These are phyloP conservation scores for Rhyacichthys aspro DNA, from an alignment of 2,797 vertebrate genomes.

Conservation along the genomic window DNA sequence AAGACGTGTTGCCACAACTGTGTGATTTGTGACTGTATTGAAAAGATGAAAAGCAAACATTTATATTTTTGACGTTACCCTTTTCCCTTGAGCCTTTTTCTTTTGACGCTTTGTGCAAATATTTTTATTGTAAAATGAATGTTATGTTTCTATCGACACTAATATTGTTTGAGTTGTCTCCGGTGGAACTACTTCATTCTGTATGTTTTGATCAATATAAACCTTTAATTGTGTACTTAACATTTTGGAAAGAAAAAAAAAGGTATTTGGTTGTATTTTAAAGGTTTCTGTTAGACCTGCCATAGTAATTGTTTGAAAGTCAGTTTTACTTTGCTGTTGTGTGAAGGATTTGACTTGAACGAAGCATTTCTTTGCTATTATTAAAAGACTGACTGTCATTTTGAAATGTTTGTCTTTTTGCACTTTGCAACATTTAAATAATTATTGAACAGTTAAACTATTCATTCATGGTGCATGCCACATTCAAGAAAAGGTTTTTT, in stretches of 20 bases:
- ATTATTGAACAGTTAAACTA: too few relatives aligned
- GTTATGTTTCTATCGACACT: slow-evolving; percentile 84
- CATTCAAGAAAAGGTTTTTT: too few relatives aligned
- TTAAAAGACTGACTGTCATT: slow-evolving; percentile 67
- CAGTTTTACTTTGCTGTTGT: slow-evolving; percentile 64
- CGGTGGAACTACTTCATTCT: slow-evolving; percentile 79
- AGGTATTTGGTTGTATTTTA: slow-evolving; percentile 66
- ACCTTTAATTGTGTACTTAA: slow-evolving; percentile 79
- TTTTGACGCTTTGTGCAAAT: slow-evolving; percentile 71
- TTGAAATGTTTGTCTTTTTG: slow-evolving; percentile 26
- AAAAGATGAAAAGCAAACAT: slow-evolving; percentile 73
- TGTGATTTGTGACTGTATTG: slow-evolving; percentile 79
- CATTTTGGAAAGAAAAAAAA: slow-evolving; percentile 51
- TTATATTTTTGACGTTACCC: slow-evolving; percentile 65
- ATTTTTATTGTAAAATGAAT: slow-evolving; percentile 83
- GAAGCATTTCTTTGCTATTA: slow-evolving; percentile 63
- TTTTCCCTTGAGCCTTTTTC: slow-evolving; percentile 39
- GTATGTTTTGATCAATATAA: slow-evolving; percentile 77
- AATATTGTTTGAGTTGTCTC: slow-evolving; percentile 81
- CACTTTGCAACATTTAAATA: too few relatives aligned
- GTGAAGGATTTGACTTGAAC: slow-evolving; percentile 72
- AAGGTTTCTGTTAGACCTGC: slow-evolving; percentile 63
- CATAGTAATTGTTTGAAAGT: slow-evolving; percentile 57
- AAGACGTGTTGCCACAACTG: slow-evolving; percentile 75
- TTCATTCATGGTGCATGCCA: too few relatives aligned